Conservation (phyloP, 2,797 vertebrate species). For the Malurus leucopterus region DNA sequence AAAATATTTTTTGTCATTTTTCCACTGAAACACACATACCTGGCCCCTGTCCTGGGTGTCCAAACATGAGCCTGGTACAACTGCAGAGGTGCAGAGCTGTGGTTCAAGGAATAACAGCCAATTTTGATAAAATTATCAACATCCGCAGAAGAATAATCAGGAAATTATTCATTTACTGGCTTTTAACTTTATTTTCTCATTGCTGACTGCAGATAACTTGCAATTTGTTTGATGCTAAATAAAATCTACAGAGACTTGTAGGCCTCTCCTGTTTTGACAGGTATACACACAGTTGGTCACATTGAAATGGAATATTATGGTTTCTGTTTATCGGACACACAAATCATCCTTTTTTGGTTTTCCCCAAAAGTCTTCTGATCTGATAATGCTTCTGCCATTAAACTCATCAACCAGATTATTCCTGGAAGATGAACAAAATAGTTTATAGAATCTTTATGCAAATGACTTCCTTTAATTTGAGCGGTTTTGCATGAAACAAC, state of each 20-base stretch:
- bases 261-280: not conserved
- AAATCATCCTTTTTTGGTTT: not conserved
- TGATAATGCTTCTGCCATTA: not conserved
- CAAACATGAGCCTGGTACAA: not conserved
- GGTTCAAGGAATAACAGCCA: not conserved
- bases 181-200: not conserved
- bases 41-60: not conserved
- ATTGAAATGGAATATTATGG: not conserved
- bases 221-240: not conserved
- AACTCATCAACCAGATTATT: not conserved
- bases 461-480: not conserved
- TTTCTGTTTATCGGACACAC: not conserved
- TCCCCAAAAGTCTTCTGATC: not conserved
- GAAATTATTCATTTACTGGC: not conserved
- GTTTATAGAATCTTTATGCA: not conserved
- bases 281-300: not conserved
- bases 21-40: not conserved
- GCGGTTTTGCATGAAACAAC: not conserved
- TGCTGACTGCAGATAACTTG: not conserved
- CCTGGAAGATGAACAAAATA: not conserved
- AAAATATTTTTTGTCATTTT: not conserved
- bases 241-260: not conserved
- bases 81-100: not conserved
- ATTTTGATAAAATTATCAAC: not conserved
- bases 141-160: not conserved